phyloP scores from a whole-genome alignment of 2,797 vertebrate genomes.

The Coluber constrictor region DNA sequence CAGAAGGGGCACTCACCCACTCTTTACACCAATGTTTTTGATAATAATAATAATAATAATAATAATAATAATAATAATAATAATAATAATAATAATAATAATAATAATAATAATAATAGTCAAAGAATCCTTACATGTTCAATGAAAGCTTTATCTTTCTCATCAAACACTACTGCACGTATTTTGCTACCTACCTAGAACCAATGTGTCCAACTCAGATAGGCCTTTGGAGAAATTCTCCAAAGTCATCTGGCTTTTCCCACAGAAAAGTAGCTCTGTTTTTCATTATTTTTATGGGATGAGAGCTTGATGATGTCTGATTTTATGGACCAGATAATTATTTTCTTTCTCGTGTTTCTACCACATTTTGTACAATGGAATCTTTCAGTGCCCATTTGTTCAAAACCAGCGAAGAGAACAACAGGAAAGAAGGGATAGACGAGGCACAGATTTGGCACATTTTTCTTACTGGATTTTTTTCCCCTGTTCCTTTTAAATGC shows the following conservation, averaged over 20 bases:
- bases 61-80: not conserved
- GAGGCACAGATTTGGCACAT: not conserved
- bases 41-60: not conserved
- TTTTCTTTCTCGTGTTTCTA: not conserved
- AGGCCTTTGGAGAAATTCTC: slow-evolving; percentile 9
- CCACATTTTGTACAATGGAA: not conserved
- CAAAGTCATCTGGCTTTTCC: not conserved
- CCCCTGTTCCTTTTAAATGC: not conserved
- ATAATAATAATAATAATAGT: not conserved
- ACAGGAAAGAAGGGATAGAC: not conserved
- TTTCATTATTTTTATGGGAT: not conserved
- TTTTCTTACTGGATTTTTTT: not conserved
- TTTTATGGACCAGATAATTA: not conserved
- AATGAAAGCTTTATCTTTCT: not conserved
- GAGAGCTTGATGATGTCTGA: not conserved
- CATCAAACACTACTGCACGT: no score
- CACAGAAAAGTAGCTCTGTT: not conserved
- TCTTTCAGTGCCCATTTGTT: not conserved
- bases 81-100: not conserved
- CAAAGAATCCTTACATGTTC: not conserved
- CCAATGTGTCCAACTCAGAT: not conserved
- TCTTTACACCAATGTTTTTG: not conserved
- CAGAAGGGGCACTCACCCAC: not conserved
- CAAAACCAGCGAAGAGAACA: not conserved
- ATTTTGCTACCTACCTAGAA: not conserved